Evolutionary conservation across 2,888 invertebrate species (phyloP), one percentile per base, ranked within the genome.

Genomic region (Odontocerum albicorne): DNA sequence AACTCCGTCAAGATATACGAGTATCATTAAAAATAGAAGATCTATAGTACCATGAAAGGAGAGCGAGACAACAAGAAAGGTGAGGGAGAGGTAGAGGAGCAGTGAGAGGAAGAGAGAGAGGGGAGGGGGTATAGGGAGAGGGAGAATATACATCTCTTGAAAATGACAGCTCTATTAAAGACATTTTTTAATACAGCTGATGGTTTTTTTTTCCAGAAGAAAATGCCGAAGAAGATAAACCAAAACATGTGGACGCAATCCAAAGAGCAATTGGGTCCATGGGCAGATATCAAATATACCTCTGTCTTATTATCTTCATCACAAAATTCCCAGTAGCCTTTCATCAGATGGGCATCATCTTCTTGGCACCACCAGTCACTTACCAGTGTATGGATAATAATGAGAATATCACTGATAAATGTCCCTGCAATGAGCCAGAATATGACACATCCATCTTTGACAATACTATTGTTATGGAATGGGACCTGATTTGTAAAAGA

Each of bases 401-500:
- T 7, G 13, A 17, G 16, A 63, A 65, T 17, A 64, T 64, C 1
- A 63, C 63, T 4, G 68, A 71, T 17, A 66, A 69, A 4, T 86
- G 86, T 63, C 77, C 80, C 1, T 88, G 88, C 64, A 64, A 71
- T 0, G 66, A 75, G 35, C 78, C 84, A 55, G 68, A 75, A 4
- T 89, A 83, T 64, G 82, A 90, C 65, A 83, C 76, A 45, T 81
- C 80, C 39, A 67, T 83, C 55, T 90, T 90, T 66, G 72, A 80
- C 1, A 82, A 83, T 62, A 88, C 88, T 0, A 88, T 90, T 13
- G 77, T 82, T 54, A 85, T 84, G 50, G 83, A 90, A 79, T 92
- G 88, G 87, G 76, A 86, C 67, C 74, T 92, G 58, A 86, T 90
- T 17, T 90, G 90, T 67, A 79, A 80, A 2, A 78, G 72, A 36